Evolutionary conservation across 1,140 invertebrate species (phyloP).

Genomic region (Apis florea): DNA sequence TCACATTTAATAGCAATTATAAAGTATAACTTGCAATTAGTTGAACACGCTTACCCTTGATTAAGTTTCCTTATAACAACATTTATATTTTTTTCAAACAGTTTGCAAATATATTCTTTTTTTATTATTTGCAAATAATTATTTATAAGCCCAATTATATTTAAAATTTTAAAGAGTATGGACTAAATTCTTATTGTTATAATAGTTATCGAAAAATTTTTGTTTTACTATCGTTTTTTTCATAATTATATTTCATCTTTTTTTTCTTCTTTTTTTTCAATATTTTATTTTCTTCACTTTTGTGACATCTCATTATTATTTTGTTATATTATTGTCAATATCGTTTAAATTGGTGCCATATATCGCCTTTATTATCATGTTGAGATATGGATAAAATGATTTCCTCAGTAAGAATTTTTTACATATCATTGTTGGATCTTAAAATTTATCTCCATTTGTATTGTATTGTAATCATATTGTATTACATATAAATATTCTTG

Average conservation of each 20-base stretch:
- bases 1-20: not conserved
- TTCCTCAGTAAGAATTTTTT: too few relatives aligned
- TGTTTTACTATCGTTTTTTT: not conserved
- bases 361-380: too few relatives aligned
- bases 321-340: too few relatives aligned
- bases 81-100: not conserved
- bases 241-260: not conserved
- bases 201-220: not conserved
- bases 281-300: not conserved
- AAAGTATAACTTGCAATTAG: not conserved
- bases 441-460: too few relatives aligned
- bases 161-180: not conserved
- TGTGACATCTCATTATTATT: not conserved
- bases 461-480: too few relatives aligned
- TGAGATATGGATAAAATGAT: too few relatives aligned
- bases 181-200: not conserved
- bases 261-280: not conserved
- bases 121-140: not conserved
- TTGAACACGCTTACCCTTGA: constrained; percentile 4
- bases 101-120: not conserved
- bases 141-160: not conserved
- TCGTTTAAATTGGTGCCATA: too few relatives aligned
- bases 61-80: not conserved
- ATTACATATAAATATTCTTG: too few relatives aligned
- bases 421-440: too few relatives aligned